phyloP scores from a whole-genome alignment of 2,113 vertebrate genomes.

The Nestor notabilis region DNA sequence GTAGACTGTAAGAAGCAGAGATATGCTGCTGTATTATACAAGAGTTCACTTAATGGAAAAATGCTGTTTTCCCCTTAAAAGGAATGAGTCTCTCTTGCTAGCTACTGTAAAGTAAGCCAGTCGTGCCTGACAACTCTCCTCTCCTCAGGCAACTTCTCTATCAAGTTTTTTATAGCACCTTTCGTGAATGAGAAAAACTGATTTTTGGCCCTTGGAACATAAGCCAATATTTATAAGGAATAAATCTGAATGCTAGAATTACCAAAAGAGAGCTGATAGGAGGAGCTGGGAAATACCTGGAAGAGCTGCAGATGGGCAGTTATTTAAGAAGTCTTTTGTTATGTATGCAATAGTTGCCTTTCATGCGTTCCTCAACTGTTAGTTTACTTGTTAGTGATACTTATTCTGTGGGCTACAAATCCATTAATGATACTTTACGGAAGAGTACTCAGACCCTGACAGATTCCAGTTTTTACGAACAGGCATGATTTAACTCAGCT shows the following conservation, averaged over 20 bases:
- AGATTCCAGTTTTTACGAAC: background rate
- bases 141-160: background rate
- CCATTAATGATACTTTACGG: background rate
- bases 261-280: background rate
- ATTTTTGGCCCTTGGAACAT: background rate
- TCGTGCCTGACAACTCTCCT: background rate
- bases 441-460: background rate
- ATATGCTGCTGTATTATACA: constrained; percentile 41
- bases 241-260: background rate
- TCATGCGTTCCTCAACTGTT: background rate
- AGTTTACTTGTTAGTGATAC: background rate
- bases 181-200: background rate
- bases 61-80: constrained; percentile 2
- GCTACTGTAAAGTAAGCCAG: background rate
- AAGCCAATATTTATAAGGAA: background rate
- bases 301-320: background rate
- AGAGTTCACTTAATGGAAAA: constrained; percentile 53
- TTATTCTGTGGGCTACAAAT: accelerated
- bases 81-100: background rate
- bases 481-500: background rate
- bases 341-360: background rate
- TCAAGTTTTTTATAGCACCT: background rate
- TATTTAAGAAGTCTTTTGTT: background rate
- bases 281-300: background rate
- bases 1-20: background rate